Evolutionary conservation across 2,113 vertebrate species (phyloP), one percentile per base, ranked within the genome.

Genomic region (Podocnemis expansa): DNA sequence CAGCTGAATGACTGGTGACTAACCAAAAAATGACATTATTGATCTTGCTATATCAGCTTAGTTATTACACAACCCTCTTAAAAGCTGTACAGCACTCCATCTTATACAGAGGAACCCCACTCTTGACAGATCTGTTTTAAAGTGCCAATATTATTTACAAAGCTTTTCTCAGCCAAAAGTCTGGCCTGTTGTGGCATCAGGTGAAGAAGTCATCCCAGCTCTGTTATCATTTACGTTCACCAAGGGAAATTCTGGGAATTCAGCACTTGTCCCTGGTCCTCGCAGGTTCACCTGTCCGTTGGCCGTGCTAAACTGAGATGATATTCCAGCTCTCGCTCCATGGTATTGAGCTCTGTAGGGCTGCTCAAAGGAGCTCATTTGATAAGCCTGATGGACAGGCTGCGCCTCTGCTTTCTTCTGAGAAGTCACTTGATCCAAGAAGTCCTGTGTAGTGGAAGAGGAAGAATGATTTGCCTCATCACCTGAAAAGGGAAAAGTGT

Each of bases 161-260:
- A 96, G 83, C 90, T 96, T 88, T 96, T 96, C 96, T 99, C 98
- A 99, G 97, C 99, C 99, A 98, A 99, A 99, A 73, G 99, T 99
- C 98, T 99, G 99, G 96, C 99, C 99, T 79, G 99, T 98, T 96
- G 99, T 99, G 97, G 99, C 98, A 97, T 99, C 99, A 45, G 99
- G 99, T 95, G 99, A 99, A 94, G 99, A 99, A 97, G 99, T 99
- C 98, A 99, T 98, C 96, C 99, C 99, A 98, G 99, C 98, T 98
- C 99, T 99, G 92, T 97, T 99, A 98, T 99, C 99, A 80, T 98
- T 98, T 98, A 99, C 99, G 98, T 98, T 98, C 96, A 99, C 99
- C 98, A 99, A 98, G 94, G 99, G 98, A 96, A 99, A 99, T 97
- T 99, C 99, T 95, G 99, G 98, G 97, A 99, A 99, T 94, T 99